Base-by-base conservation (phyloP, 2,797 vertebrate genomes). In the Alcedo quadribrachys region DNA sequence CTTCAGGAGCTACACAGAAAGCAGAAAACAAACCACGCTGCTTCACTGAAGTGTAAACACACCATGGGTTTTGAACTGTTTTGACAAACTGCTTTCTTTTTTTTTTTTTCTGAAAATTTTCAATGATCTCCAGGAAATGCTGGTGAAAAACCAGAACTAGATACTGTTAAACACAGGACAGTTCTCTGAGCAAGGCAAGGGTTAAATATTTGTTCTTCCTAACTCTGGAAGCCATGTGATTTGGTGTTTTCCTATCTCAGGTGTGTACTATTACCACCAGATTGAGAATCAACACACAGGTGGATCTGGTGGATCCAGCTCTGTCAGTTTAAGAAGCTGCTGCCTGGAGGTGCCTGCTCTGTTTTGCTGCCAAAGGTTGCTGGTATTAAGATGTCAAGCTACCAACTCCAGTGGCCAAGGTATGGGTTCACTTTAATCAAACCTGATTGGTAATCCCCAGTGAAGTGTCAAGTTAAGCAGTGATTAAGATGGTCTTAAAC, bases 401-500 rank as follows among this genome's bases (percentile, higher is more conserved):
- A 71, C 3, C 18, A 93, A 68, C 54, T 78, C 69, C 84, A 55
- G 81, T 58, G 66, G 81, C 73, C 79, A 93, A 81, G 24, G 54
- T 93, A 65, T 53, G 62, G 46, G 76, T 66, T 95, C 66, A 48
- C 37, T 90, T 92, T 95, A 94, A 94, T 93, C 79, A 92, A 75
- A 37, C 18, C 58, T 94, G 89, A 94, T 92, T 85, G 90, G 61
- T 67, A 94, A 77, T 94, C 73, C 82, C 76, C 2, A 19, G 68
- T 89, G 94, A 94, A 95, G 71, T 70, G 63, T 73, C 0, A 10
- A 88, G 74, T 88, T 91, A 90, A 93, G 69, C 58, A 83, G 58
- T 89, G 84, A 92, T 92, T 93, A 95, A 80, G 68, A 68, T 62
- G 61, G 58, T 90, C 61, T 88, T 95, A 89, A 94, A 89, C 76